phyloP scores from a whole-genome alignment of 2,888 invertebrate species.

The Chloroclysta siterata region DNA sequence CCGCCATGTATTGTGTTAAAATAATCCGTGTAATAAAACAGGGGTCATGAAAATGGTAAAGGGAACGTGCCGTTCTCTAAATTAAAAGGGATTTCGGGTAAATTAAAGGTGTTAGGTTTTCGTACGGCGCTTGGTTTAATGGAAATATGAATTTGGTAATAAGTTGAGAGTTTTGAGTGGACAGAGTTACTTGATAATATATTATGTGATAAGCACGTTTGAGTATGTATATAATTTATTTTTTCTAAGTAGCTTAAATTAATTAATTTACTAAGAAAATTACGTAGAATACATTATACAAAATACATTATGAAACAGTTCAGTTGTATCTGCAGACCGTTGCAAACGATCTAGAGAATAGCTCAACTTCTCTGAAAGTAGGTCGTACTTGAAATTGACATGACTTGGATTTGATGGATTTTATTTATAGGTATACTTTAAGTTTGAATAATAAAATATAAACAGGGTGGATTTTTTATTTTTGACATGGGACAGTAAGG shows the following conservation, averaged over 20 bases:
- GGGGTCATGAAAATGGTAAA: slow-evolving; percentile 50
- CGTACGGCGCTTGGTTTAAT: slow-evolving; percentile 45
- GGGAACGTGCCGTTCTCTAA: slow-evolving; percentile 67
- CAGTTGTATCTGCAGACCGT: too few species aligned
- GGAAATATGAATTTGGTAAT: slow-evolving; percentile 40
- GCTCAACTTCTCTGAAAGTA: too few species aligned
- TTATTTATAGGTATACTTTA: too few species aligned
- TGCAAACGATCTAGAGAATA: too few species aligned
- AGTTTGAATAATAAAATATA: too few species aligned
- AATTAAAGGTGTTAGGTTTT: slow-evolving; percentile 72
- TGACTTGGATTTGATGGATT: too few species aligned
- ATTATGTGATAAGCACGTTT: slow-evolving; percentile 13
- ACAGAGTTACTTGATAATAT: slow-evolving; percentile 5
- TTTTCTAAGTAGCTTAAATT: too few species aligned
- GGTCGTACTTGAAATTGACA: neutral
- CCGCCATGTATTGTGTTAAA: slow-evolving; percentile 59
- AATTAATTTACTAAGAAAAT: too few species aligned
- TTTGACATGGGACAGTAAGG: too few species aligned
- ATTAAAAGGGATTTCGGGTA: slow-evolving; percentile 71
- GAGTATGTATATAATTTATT: neutral
- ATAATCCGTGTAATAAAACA: slow-evolving; percentile 65
- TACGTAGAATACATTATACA: too few species aligned
- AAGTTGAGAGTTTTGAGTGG: slow-evolving; percentile 18
- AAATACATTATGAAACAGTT: too few species aligned
- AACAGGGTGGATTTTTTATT: too few species aligned